Percentiles rank a stretch among this genome's conserved stretches.
These are phyloP conservation scores for Neoarius graeffei DNA, from an alignment of 2,113 vertebrate genomes.

Conservation along the genomic window DNA sequence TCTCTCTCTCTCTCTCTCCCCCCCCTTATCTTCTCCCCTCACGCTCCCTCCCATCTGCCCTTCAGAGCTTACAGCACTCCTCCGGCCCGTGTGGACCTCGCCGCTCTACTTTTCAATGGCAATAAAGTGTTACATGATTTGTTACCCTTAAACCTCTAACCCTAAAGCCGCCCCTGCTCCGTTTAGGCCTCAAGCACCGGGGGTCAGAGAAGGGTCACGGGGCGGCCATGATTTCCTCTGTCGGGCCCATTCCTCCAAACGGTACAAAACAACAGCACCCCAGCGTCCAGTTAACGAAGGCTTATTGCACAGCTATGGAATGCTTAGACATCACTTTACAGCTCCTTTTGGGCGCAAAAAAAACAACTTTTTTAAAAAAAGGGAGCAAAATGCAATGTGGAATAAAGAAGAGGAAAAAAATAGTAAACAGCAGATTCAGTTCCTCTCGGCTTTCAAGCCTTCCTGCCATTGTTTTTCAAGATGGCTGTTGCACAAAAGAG, in stretches of 20 bases:
- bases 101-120: conserved; percentile 60
- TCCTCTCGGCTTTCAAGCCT: conserved; percentile 86
- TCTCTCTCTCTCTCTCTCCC: conserved; percentile 34
- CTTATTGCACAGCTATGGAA: conserved; percentile 77
- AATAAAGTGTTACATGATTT: conserved; percentile 77
- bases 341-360: conserved; percentile 76
- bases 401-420: conserved; percentile 71
- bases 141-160: conserved; percentile 76
- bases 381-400: conserved; percentile 83
- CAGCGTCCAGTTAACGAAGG: conserved; percentile 78
- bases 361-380: conserved; percentile 73
- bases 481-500: conserved; percentile 86
- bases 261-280: conserved; percentile 81
- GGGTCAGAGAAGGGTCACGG: conserved; percentile 77
- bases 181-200: conserved; percentile 70
- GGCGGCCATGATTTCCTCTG: conserved; percentile 76
- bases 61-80: conserved; percentile 41
- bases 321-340: conserved; percentile 75
- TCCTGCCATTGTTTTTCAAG: conserved; percentile 96
- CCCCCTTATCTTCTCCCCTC: conserved; percentile 10
- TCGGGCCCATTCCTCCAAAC: conserved; percentile 62
- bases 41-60: neutral
- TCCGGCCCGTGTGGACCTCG: conserved; percentile 14
- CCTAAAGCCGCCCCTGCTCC: conserved; percentile 70
- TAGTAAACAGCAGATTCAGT: conserved; percentile 85